phyloP scores from a whole-genome alignment of 1,140 invertebrate genomes.

The Trachelipus rathkii region DNA sequence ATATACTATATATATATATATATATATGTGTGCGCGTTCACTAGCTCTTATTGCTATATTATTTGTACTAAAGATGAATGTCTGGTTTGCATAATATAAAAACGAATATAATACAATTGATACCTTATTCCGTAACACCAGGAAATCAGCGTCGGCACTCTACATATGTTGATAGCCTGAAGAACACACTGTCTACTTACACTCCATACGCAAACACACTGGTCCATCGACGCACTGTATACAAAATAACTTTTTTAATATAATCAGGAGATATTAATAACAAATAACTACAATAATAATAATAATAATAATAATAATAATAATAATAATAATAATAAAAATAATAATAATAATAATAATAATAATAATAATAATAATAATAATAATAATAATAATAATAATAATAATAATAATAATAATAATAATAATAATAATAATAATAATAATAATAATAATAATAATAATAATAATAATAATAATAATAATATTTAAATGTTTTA shows the following conservation, averaged over 20 bases:
- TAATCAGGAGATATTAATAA: too few relatives aligned
- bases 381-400: too few relatives aligned
- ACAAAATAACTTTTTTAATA: too few relatives aligned
- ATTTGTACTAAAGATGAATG: not conserved
- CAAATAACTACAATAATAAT: not conserved
- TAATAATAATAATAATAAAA: not conserved
- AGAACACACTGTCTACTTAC: conserved; percentile 38
- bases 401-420: too few relatives aligned
- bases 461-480: too few relatives aligned
- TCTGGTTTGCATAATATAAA: not conserved
- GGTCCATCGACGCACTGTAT: conserved; percentile 39
- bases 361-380: too few relatives aligned
- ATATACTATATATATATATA: too few relatives aligned
- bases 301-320: not conserved
- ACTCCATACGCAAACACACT: conserved; percentile 43
- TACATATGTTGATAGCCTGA: conserved; percentile 39
- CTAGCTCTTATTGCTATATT: not conserved
- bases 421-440: too few relatives aligned
- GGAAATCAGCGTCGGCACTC: conserved; percentile 35
- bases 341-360: too few relatives aligned
- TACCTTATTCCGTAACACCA: conserved; percentile 37
- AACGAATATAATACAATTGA: not conserved
- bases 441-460: too few relatives aligned
- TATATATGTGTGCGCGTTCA: not conserved
- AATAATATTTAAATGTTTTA: too few relatives aligned